Conservation (phyloP, 2,113 vertebrate genomes). For the Tenrec ecaudatus region DNA sequence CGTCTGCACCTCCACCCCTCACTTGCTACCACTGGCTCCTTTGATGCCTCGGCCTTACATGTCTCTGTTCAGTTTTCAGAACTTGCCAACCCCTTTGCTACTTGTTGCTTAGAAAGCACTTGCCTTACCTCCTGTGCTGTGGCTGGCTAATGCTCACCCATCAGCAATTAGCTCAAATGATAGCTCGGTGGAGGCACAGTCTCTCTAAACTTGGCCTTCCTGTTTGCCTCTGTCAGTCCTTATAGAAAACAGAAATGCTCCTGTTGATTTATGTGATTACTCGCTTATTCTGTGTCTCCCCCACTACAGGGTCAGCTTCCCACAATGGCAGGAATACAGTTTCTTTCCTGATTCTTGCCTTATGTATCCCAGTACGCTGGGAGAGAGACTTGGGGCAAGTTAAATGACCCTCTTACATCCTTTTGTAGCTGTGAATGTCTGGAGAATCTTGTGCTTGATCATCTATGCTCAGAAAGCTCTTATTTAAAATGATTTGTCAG, state of each 20-base stretch:
- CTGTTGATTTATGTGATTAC: slow-evolving; percentile 11
- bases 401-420: background rate
- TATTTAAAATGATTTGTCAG: background rate
- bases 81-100: background rate
- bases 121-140: background rate
- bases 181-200: background rate
- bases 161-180: background rate
- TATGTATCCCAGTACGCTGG: background rate
- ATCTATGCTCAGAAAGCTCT: background rate
- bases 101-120: background rate
- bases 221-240: slow-evolving; percentile 11
- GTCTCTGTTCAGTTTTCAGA: background rate
- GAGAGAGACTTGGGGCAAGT: slow-evolving; percentile 19
- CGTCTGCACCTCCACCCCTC: background rate
- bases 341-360: background rate
- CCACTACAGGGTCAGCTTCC: background rate
- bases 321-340: background rate
- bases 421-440: slow-evolving; percentile 16
- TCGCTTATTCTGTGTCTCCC: background rate
- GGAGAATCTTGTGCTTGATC: background rate
- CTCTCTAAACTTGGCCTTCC: background rate
- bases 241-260: background rate
- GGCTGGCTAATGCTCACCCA: background rate
- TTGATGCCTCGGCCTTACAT: background rate
- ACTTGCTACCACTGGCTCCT: background rate